A percentile compares a stretch with the other conserved stretches of the same genome.
phyloP scores from a whole-genome alignment of 2,113 vertebrate genomes.

The Oreochromis niloticus region DNA sequence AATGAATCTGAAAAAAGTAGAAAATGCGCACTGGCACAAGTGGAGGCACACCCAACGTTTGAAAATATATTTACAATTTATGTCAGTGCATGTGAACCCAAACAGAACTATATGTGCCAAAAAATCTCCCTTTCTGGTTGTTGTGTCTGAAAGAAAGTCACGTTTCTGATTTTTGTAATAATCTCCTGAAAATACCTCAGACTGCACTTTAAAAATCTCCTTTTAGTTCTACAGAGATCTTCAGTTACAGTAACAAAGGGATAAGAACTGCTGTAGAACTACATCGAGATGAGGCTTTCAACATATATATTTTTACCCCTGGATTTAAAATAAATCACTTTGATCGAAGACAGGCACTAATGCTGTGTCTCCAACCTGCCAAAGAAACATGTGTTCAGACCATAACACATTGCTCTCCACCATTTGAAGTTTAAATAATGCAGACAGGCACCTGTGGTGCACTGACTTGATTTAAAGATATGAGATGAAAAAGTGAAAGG shows the following conservation, averaged over 20 bases:
- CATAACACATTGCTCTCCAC: background rate
- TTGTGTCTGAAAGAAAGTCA: background rate
- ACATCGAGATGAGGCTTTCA: background rate
- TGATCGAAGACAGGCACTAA: background rate
- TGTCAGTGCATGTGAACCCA: background rate
- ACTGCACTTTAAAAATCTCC: background rate
- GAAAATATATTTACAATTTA: background rate
- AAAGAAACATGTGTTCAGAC: background rate
- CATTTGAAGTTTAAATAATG: background rate
- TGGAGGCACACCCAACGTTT: background rate
- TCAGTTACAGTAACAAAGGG: background rate
- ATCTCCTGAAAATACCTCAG: background rate
- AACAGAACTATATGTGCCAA: background rate
- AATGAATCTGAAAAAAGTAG: background rate
- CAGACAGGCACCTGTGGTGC: slow-evolving; percentile 7
- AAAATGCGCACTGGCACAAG: background rate
- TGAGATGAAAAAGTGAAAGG: background rate
- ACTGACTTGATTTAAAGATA: background rate
- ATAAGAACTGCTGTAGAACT: background rate
- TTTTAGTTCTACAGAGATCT: background rate
- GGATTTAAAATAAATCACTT: background rate
- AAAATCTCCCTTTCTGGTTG: background rate
- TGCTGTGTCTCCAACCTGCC: background rate
- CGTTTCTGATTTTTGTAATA: background rate
- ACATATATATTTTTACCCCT: background rate